phyloP scores from a whole-genome alignment of 2,113 vertebrate species.

The Pardalotus punctatus region DNA sequence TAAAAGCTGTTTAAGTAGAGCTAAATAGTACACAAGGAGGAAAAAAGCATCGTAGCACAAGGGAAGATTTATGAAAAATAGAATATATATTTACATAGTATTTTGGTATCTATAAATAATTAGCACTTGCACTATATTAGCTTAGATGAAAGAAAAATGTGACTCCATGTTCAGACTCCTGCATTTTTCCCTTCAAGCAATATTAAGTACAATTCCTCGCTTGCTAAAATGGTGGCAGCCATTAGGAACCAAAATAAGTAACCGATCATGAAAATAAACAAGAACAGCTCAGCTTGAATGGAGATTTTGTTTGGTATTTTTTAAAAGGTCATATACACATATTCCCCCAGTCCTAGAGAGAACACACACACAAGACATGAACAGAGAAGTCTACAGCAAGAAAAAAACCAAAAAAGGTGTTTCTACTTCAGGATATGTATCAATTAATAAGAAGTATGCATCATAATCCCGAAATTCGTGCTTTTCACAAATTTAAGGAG shows the following conservation, averaged over 20 bases:
- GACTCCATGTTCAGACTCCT: not conserved
- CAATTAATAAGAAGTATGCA: not conserved
- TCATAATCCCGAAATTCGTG: not conserved
- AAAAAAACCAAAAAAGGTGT: not conserved
- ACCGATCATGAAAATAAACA: not conserved
- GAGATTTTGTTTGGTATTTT: not conserved
- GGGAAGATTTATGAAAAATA: not conserved
- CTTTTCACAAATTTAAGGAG: not conserved
- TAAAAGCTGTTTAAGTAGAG: not conserved
- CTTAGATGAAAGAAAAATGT: not conserved
- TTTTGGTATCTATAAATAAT: not conserved
- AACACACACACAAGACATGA: not conserved
- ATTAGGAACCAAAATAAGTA: not conserved
- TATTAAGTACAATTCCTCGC: not conserved
- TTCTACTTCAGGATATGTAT: not conserved
- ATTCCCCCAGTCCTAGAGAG: not conserved
- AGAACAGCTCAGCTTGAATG: not conserved
- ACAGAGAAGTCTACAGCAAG: not conserved
- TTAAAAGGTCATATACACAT: not conserved
- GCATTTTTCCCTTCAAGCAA: not conserved
- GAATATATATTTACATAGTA: not conserved
- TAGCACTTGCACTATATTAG: not conserved
- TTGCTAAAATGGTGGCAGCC: not conserved
- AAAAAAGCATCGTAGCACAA: not conserved
- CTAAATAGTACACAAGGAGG: not conserved